Percentiles rank a stretch among this genome's conserved stretches.
Conservation (phyloP, 2,797 vertebrate species). For the Rhinophrynus dorsalis region DNA sequence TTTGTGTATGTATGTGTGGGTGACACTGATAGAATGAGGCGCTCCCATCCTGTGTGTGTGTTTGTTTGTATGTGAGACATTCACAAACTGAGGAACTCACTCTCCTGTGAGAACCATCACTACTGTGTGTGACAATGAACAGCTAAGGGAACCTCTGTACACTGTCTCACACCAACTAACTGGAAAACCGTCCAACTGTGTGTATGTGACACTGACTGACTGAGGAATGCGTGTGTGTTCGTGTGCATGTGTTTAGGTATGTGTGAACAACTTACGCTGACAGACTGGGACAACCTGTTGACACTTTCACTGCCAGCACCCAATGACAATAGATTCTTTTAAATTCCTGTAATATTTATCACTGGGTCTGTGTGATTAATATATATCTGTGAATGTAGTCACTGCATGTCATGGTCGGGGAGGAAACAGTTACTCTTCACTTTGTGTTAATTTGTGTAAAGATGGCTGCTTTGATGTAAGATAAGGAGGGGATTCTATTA, state of each 20-base stretch:
- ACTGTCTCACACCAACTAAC: too few relatives aligned
- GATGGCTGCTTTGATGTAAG: slow-evolving; percentile 1
- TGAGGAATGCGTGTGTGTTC: background rate
- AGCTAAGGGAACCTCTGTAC: too few relatives aligned
- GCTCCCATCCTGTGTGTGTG: too few relatives aligned
- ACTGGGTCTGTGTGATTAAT: slow-evolving; percentile 10
- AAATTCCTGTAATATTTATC: background rate
- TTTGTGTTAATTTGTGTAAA: slow-evolving; percentile 9
- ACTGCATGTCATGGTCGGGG: slow-evolving; percentile 34
- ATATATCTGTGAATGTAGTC: slow-evolving; percentile 21
- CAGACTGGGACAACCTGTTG: background rate
- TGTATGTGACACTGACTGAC: background rate
- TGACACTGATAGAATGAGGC: background rate
- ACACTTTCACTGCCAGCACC: background rate
- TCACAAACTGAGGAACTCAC: too few relatives aligned
- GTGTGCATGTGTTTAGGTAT: too few relatives aligned
- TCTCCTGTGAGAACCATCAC: too few relatives aligned
- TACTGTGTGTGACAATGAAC: too few relatives aligned
- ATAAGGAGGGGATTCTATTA: background rate
- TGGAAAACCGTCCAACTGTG: too few relatives aligned
- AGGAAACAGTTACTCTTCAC: slow-evolving; percentile 5
- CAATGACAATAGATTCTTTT: background rate
- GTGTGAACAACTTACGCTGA: background rate
- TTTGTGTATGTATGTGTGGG: background rate
- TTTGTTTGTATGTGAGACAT: too few relatives aligned